phyloP scores from a whole-genome alignment of 2,113 vertebrate species.

The Pachycephala philippinensis region DNA sequence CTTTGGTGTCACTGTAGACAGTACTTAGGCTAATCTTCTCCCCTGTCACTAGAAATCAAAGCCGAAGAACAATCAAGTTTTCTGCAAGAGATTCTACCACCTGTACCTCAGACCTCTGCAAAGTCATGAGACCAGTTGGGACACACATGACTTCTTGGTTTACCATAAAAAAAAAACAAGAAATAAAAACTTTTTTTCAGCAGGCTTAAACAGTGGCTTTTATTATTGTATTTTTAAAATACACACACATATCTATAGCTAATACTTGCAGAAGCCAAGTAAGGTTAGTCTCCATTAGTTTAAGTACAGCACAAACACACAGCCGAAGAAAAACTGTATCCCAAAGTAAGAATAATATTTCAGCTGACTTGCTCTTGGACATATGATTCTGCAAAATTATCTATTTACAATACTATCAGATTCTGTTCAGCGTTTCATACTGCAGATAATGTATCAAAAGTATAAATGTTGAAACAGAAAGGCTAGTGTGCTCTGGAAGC shows the following conservation, averaged over 20 bases:
- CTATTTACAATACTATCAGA: background rate
- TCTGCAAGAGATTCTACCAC: background rate
- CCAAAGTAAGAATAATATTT: background rate
- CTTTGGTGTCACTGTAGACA: background rate
- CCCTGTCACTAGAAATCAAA: background rate
- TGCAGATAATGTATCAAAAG: background rate
- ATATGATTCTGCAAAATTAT: background rate
- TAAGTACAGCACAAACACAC: background rate
- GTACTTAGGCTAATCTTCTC: background rate
- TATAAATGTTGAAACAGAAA: background rate
- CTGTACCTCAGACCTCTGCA: background rate
- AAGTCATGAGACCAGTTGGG: background rate
- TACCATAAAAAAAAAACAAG: background rate
- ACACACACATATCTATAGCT: background rate
- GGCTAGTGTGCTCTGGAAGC: background rate
- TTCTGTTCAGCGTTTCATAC: background rate
- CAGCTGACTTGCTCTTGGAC: background rate
- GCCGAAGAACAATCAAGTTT: background rate
- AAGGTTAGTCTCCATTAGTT: background rate
- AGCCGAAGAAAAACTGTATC: background rate
- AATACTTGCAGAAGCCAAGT: background rate
- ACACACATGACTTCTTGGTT: background rate
- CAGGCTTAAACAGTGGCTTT: background rate
- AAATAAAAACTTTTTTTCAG: background rate
- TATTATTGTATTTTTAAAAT: background rate